Evolutionary conservation across 2,888 invertebrate genomes (phyloP), one percentile per base, ranked within the genome.

Genomic region (Anorthoa munda): DNA sequence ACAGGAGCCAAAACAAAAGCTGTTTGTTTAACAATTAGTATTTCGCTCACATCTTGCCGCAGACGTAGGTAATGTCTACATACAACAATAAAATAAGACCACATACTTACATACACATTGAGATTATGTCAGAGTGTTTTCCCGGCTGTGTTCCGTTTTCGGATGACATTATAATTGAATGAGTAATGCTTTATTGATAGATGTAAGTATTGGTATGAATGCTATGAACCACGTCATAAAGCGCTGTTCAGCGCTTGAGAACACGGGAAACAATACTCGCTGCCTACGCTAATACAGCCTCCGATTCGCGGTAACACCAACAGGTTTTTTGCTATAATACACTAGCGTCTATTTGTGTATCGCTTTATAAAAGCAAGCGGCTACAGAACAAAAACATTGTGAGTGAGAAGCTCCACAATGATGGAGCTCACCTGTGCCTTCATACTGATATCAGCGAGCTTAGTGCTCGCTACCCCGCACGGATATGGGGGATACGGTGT

Each of bases 351-450:
- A 95, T 95, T 95, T 95, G 90, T 93, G 94, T 92, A 91, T 94
- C 90, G 95, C 94, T 95, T 95, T 96, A 96, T 95, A 96, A 96
- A 94, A 93, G 92, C 93, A 89, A 91, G 87, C 89, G 88, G 84
- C 83, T 85, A 87, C 87, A 85, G 87, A 91, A 90, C 90, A 92
- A 91, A 90, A 92, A 90, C 94, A 95, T 93, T 94, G 92, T 93
- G 90, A 87, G 90, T 92, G 89, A 91, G 91, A 92, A 93, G 95
- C 94, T 95, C 92, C 93, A 90, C 86, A 76, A 92, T 90, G 92
- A 95, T 95, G 96, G 94, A 94, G 95, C 94, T 94, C 91, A 89
- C 83, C 83, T 93, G 92, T 92, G 93, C 90, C 77, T 86, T 93
- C 77, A 89, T 94, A 88, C 86, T 95, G 81, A 86, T 91, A 77